Evolutionary conservation across 2,113 vertebrate genomes (phyloP), one percentile per base, ranked within the genome.

Genomic region (Nesoenas mayeri): DNA sequence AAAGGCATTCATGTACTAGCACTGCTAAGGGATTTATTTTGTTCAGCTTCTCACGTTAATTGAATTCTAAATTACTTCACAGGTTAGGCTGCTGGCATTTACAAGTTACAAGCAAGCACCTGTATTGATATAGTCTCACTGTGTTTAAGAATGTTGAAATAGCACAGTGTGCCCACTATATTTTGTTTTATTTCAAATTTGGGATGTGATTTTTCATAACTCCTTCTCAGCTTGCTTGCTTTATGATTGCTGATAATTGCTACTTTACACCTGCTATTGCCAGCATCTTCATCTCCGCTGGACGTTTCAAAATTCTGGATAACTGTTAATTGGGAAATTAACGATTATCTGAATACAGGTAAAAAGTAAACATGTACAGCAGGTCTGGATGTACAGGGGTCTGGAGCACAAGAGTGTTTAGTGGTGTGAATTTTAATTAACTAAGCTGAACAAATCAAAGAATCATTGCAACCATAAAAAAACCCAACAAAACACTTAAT

Each of bases 281-380:
- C 64, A 71, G 20, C 53, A 57, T 79, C 69, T 86, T 91, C 70
- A 69, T 65, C 38, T n/a, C 2, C 16, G 53, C 19, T 92, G 58
- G 48, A 79, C 26, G 53, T 60, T 94, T 87, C 31, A 64, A 89
- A 91, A 82, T 60, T 60, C 70, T 47, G 28, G 4, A 21, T 79
- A 81, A 91, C 32, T 48, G 34, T 53, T 93, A 93, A 62, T 24
- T 85, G n/a, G 93, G 85, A 93, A 88, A 92, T 47, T 77, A 90
- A 58, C n/a, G 79, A 80, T 73, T 83, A 83, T 13, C 22, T 80
- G 28, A 94, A 93, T 77, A 54, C 29, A 31, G 75, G 13, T 61
- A 75, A 85, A 94, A 89, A 94, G 20, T 57, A 85, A 77, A 69
- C 6, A 81, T 17, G 7, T 29, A 11, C 56, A 62, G 54, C 44